A percentile compares a stretch with the other conserved stretches of the same genome.
Evolutionary conservation across 2,797 vertebrate genomes (phyloP).

Genomic region (Manis pentadactyla): DNA sequence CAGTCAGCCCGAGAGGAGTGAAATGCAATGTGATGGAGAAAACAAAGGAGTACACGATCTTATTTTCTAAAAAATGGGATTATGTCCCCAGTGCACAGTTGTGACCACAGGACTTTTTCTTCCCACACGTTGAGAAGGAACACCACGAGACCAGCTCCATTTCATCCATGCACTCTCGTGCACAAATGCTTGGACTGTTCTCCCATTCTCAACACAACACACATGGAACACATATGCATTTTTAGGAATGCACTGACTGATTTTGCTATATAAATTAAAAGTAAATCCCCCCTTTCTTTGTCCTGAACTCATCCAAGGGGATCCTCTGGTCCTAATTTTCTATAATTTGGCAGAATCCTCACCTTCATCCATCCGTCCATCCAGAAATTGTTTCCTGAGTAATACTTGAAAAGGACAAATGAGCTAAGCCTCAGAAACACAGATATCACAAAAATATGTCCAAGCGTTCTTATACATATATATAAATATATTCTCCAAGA

Average conservation of each 20-base stretch:
- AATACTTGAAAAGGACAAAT: neutral
- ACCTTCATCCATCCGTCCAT: neutral
- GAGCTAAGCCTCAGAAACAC: neutral
- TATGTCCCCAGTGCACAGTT: neutral
- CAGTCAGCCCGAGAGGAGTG: neutral
- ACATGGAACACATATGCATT: neutral
- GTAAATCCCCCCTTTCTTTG: too few relatives aligned
- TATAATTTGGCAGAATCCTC: neutral
- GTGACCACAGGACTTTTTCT: fast-evolving
- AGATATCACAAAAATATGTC: neutral
- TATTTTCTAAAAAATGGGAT: neutral
- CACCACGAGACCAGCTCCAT: fast-evolving
- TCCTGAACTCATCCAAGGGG: neutral
- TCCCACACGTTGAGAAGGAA: neutral
- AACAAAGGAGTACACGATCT: fast-evolving
- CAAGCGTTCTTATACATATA: neutral
- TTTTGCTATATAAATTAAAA: neutral
- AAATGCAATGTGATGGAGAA: neutral
- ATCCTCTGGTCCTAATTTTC: neutral
- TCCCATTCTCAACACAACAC: neutral
- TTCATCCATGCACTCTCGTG: neutral
- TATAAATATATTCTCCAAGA: neutral
- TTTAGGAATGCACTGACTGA: neutral
- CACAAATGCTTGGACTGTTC: neutral
- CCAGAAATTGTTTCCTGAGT: neutral